These are phyloP conservation scores for Cheilosia urbana DNA, from an alignment of 2,888 invertebrate species.

Conservation along the genomic window DNA sequence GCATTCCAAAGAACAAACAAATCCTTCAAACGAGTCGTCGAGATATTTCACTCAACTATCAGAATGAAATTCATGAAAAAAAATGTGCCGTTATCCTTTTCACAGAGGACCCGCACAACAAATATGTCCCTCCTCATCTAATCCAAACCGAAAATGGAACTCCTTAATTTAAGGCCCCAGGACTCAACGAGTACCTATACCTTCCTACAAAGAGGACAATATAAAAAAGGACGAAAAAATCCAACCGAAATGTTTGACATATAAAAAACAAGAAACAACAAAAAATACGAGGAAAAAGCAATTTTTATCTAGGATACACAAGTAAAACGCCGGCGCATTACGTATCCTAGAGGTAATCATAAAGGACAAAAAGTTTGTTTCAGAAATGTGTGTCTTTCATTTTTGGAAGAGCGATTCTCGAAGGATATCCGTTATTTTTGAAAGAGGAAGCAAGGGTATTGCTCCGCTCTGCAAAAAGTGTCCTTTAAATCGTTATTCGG, in stretches of 20 bases:
- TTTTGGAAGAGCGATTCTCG: slow-evolving; percentile 20
- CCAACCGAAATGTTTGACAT: slow-evolving; percentile 69
- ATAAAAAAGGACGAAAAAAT: slow-evolving; percentile 35
- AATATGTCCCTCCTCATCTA: slow-evolving; percentile 9
- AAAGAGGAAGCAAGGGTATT: slow-evolving; percentile 5
- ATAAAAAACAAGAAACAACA: slow-evolving; percentile 60
- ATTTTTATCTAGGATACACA: slow-evolving; percentile 73
- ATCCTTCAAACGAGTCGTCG: slow-evolving; percentile 39
- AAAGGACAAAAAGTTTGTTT: slow-evolving; percentile 7
- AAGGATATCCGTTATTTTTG: slow-evolving; percentile 22
- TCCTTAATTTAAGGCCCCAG: slow-evolving; percentile 65
- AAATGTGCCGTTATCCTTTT: not conserved
- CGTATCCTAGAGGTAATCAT: slow-evolving; percentile 50
- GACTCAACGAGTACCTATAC: slow-evolving; percentile 27
- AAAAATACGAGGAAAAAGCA: not conserved
- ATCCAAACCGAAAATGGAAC: slow-evolving; percentile 59
- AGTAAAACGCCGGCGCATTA: slow-evolving; percentile 74
- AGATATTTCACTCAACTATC: slow-evolving; percentile 24
- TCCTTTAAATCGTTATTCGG: slow-evolving; percentile 3
- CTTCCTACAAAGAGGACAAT: slow-evolving; percentile 30
- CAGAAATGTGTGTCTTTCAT: slow-evolving; percentile 14
- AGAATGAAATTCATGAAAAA: slow-evolving; percentile 58
- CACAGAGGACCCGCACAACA: not conserved
- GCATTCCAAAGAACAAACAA: slow-evolving; percentile 54
- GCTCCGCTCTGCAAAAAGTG: not conserved